Evolutionary conservation across 1,140 invertebrate genomes (phyloP).

Genomic region (Brachionus rubens): DNA sequence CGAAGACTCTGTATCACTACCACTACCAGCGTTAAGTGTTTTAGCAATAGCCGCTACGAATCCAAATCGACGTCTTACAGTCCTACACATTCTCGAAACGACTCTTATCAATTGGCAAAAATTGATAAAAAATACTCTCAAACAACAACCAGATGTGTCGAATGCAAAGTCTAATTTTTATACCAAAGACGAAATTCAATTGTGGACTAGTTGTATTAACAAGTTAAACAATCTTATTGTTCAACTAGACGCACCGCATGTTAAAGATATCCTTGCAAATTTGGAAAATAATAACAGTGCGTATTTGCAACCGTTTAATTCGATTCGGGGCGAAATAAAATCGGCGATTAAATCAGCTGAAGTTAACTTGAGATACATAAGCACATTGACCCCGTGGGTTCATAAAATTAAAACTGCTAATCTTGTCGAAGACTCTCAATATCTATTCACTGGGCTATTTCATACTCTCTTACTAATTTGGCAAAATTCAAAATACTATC

Average conservation of each 20-base stretch:
- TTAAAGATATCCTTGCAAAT: conserved; percentile 58
- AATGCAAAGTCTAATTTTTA: conserved; percentile 52
- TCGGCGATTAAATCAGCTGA: conserved; percentile 55
- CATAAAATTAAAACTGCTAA: conserved; percentile 52
- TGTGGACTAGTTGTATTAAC: conserved; percentile 56
- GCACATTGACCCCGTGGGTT: conserved; percentile 55
- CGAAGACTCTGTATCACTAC: conserved; percentile 54
- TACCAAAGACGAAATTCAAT: conserved; percentile 55
- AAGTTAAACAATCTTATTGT: conserved; percentile 55
- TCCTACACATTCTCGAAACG: conserved; percentile 59
- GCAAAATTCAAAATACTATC: conserved; percentile 59
- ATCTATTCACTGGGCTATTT: conserved; percentile 57
- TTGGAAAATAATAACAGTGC: conserved; percentile 57
- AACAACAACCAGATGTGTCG: conserved; percentile 40
- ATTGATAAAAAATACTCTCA: conserved; percentile 55
- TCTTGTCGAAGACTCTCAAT: conserved; percentile 52
- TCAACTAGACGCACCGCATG: conserved; percentile 57
- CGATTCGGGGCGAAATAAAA: conserved; percentile 56
- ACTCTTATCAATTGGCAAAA: conserved; percentile 61
- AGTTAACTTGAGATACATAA: conserved; percentile 55
- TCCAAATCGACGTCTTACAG: conserved; percentile 53
- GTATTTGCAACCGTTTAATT: conserved; percentile 56
- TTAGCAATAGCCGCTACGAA: conserved; percentile 54
- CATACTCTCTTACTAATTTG: conserved; percentile 57
- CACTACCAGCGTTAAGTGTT: conserved; percentile 59